Evolutionary conservation across 2,113 vertebrate genomes (phyloP).

Genomic region (Periophthalmus modestus): DNA sequence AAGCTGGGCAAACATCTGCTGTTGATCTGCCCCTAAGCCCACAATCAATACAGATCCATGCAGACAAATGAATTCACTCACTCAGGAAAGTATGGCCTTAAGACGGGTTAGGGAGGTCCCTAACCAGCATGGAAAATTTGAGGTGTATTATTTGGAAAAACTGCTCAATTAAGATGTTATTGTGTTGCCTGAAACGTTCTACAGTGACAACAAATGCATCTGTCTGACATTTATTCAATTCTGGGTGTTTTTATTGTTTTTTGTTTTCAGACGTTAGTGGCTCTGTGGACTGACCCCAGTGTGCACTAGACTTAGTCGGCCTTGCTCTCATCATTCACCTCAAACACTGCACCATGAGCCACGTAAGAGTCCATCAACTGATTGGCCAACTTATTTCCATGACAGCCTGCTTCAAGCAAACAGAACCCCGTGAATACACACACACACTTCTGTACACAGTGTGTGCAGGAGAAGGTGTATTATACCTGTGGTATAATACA

Average conservation of each 20-base stretch:
- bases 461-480: no score
- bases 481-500: no score
- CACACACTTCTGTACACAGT: no score
- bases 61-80: not conserved
- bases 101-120: not conserved
- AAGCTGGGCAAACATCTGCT: conserved; percentile 31
- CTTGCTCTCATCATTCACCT: no score
- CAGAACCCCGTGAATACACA: no score
- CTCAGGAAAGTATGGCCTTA: not conserved
- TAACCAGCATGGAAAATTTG: not conserved
- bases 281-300: no score
- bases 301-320: no score
- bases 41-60: conserved; percentile 5
- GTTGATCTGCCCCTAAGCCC: conserved; percentile 20
- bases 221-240: not conserved
- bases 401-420: no score
- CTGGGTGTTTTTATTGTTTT: not conserved
- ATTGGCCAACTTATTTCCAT: no score
- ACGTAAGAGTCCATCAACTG: no score
- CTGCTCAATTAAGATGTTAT: not conserved
- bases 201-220: not conserved
- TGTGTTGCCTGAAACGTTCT: not conserved
- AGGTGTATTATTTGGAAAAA: not conserved
- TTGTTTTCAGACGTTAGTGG: no score
- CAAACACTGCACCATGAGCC: no score